Base-by-base conservation (phyloP, 2,888 invertebrate genomes). In the Sylvicola cinctus region DNA sequence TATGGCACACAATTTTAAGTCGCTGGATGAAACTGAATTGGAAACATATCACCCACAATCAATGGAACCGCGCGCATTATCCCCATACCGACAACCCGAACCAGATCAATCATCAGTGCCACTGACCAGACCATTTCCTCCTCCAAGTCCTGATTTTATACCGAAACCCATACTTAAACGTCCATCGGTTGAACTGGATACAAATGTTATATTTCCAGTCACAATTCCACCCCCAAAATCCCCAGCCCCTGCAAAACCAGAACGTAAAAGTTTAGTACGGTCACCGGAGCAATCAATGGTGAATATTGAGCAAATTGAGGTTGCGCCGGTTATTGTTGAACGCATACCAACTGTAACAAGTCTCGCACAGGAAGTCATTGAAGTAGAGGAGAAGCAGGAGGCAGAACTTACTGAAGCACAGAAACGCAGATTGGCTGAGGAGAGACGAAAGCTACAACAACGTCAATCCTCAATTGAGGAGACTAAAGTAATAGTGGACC, bases 141-240 rank as follows among this genome's bases (percentile, higher is more conserved):
- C 72, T 30, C 70, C 73, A 0, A 71, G 72, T 50, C 73, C 76
- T 0, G 74, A 71, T 50, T 71, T 75, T 46, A 55, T 75, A 23
- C 83, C 81, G 1, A 83, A 81, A 50, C 81, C 83, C 1, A 83
- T 83, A 44, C 49, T 83, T 11, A 83, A 83, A 49, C 64, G 67
- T 36, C 61, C 55, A 2, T 52, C 55, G 3, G 32, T 65, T 37
- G 65, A 64, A 41, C 45, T 50, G 17, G 52, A 62, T 30, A 43
- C 52, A 5, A 47, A 45, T 16, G 29, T 10, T 13, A 29, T 8
- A 10, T 5, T 5, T 13, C 13, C 8, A 15, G 29, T 4, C 3
- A 12, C 12, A 6, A n/a, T n/a, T n/a, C 13, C 12, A 29, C 5
- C 3, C 4, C 6, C 13, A 10, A 12, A 29, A 10, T 32, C 50